These are phyloP conservation scores for Rhea pennata DNA, from an alignment of 2,113 vertebrate species.

Conservation along the genomic window DNA sequence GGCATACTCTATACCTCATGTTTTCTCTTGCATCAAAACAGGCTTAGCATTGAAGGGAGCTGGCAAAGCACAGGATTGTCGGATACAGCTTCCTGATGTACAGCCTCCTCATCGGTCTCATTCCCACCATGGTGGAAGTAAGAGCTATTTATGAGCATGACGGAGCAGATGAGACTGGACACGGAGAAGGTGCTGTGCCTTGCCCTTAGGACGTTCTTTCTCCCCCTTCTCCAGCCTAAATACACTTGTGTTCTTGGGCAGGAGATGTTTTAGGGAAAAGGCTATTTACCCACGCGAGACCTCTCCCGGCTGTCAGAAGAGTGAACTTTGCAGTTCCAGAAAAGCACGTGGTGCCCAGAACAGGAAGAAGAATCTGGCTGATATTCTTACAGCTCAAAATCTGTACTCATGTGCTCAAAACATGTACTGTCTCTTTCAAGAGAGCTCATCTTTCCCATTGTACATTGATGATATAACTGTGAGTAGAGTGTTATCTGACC, in stretches of 20 bases:
- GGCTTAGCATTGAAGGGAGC: background rate
- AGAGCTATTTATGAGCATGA: background rate
- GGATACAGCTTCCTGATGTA: background rate
- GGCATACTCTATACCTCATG: rapidly evolving
- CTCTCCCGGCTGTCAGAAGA: background rate
- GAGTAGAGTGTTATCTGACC: background rate
- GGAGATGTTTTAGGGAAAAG: background rate
- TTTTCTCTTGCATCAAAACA: background rate
- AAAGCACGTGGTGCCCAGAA: background rate
- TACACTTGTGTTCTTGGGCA: background rate
- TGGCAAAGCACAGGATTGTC: background rate
- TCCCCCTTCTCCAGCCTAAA: background rate
- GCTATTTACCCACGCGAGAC: no score
- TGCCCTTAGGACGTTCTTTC: background rate
- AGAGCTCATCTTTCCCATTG: background rate
- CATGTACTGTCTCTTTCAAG: background rate
- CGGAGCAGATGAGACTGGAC: background rate
- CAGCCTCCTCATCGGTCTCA: background rate
- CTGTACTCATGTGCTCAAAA: background rate
- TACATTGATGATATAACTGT: background rate
- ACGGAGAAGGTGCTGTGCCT: background rate
- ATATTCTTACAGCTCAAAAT: background rate
- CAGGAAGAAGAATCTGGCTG: background rate
- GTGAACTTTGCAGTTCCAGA: background rate
- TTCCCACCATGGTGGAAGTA: background rate